These are phyloP conservation scores for Martes martes DNA, from an alignment of 2,113 vertebrate species.

Conservation along the genomic window DNA sequence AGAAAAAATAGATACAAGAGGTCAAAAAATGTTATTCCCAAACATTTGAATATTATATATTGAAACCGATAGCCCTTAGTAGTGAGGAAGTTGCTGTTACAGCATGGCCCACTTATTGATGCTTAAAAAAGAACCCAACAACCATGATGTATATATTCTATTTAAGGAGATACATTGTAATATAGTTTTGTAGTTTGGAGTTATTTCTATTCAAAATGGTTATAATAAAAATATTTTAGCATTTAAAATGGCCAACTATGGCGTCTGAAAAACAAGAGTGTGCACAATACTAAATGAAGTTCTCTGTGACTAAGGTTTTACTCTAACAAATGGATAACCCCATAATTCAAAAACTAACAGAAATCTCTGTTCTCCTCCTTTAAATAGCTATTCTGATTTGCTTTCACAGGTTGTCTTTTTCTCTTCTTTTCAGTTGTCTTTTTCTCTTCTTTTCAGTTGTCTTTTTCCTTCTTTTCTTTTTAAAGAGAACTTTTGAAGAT, in stretches of 20 bases:
- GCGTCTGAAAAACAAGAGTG: background rate
- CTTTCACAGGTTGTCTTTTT: background rate
- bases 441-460: background rate
- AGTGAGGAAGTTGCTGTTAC: background rate
- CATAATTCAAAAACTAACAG: background rate
- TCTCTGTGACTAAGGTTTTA: background rate
- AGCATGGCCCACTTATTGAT: background rate
- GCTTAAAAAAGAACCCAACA: background rate
- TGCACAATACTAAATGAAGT: background rate
- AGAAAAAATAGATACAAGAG: background rate
- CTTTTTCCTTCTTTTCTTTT: background rate
- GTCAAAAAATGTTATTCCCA: background rate
- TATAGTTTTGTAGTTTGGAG: background rate
- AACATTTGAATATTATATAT: background rate
- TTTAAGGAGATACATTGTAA: background rate
- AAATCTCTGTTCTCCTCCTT: background rate
- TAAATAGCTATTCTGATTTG: background rate
- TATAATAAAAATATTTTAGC: background rate
- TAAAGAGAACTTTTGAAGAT: background rate
- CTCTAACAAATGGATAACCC: background rate
- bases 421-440: background rate
- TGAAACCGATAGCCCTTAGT: background rate
- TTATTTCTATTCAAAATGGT: background rate
- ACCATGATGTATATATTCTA: background rate
- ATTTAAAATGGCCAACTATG: constrained; percentile 9